A percentile compares a stretch with the other conserved stretches of the same genome.
phyloP scores from a whole-genome alignment of 2,113 vertebrate species.

The Synchiropus splendidus region DNA sequence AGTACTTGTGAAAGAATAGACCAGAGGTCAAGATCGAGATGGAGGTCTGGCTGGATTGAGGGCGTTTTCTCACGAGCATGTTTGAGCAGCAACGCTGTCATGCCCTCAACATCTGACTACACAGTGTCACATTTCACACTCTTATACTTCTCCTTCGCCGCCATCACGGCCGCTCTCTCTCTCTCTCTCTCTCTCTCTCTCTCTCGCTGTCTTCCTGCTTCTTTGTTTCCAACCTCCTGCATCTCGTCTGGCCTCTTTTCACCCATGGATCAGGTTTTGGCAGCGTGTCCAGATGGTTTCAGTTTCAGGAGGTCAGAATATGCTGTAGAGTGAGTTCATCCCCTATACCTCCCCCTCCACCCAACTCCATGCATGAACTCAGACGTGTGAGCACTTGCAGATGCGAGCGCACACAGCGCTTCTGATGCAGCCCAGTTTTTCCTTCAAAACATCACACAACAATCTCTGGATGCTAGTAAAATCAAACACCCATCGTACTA shows the following conservation, averaged over 20 bases:
- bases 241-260: conserved; percentile 29
- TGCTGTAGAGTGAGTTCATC: conserved; percentile 21
- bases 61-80: conserved; percentile 44
- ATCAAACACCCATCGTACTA: too few species aligned
- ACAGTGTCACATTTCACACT: conserved; percentile 43
- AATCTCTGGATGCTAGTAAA: too few species aligned
- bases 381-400: conserved; percentile 14
- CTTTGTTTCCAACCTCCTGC: conserved; percentile 30
- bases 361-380: background rate
- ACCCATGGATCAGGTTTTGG: conserved; percentile 38
- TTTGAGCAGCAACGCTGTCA: conserved; percentile 13
- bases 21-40: background rate
- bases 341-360: conserved; percentile 1
- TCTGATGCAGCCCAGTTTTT: too few species aligned
- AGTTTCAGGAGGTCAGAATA: conserved; percentile 43
- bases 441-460: too few species aligned
- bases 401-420: background rate
- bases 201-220: conserved; percentile 16
- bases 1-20: too few species aligned
- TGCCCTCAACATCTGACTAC: conserved; percentile 22
- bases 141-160: conserved; percentile 19
- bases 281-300: conserved; percentile 39
- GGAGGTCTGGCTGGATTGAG: conserved; percentile 3
- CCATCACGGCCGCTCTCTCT: conserved; percentile 1
- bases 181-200: background rate